Base-by-base conservation (phyloP, 1,140 invertebrate genomes). In the Drosophila sturtevanti region DNA sequence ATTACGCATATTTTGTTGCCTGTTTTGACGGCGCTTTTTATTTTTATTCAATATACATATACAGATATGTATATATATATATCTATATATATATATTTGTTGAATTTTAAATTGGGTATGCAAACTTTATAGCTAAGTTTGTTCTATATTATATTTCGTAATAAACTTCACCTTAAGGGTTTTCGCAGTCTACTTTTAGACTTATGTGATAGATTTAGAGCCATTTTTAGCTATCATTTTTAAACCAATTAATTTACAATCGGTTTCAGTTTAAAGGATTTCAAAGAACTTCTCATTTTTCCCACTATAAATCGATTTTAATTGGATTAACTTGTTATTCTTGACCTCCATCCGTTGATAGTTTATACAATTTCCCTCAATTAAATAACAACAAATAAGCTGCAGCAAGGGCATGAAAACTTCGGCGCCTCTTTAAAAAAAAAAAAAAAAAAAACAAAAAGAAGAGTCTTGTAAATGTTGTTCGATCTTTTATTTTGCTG, bases 1-100 rank as follows among this genome's bases (percentile, higher is more conserved):
- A 86, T 86, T 86, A 86, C 82, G 79, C 82, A 86, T 86, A 86
- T 86, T 86, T 86, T 86, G 82, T 86, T 82, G 82, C 79, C 82
- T 86, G 82, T 87, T 86, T 87, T 87, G 82, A 87, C 74, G 78
- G 74, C 79, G 74, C 51, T 78, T 81, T 86, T 86, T 75, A 71
- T 63, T 86, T 85, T 81, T 74, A 76, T 79, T 76, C 65, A 67
- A 71, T 72, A 77, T 77, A 52, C 59, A 52, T 55, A 31, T 31
- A 6, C 1, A 31, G 63, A 22, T n/a, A n/a, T n/a, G n/a, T n/a
- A n/a, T n/a, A n/a, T n/a, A n/a, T n/a, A n/a, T n/a, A n/a, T n/a
- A n/a, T n/a, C n/a, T n/a, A n/a, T n/a, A n/a, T n/a, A n/a, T n/a
- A n/a, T n/a, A n/a, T n/a, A n/a, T n/a, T n/a, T n/a, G n/a, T n/a